Conservation (phyloP, 2,113 vertebrate genomes). For the Hypomesus transpacificus region DNA sequence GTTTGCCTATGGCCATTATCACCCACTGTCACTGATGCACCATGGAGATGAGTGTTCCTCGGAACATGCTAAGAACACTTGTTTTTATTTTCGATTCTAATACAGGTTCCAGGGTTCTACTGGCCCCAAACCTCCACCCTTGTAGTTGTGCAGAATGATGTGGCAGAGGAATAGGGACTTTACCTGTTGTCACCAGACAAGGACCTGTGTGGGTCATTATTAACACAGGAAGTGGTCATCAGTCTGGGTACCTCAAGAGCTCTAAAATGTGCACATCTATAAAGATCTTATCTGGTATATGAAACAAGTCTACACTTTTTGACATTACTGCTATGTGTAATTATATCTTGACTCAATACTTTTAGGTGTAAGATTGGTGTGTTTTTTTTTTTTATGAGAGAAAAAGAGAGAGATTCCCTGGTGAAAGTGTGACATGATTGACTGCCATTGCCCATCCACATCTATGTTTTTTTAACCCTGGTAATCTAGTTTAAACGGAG, state of each 20-base stretch:
- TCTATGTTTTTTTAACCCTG: slow-evolving; percentile 37
- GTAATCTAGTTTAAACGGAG: slow-evolving; percentile 65
- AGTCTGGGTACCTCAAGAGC: no score
- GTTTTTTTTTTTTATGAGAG: neutral
- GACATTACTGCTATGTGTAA: slow-evolving; percentile 5
- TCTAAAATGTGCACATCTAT: no score
- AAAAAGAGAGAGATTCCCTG: slow-evolving; percentile 4
- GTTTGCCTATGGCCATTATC: neutral
- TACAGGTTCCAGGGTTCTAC: slow-evolving; percentile 56
- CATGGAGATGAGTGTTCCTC: neutral
- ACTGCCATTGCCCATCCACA: slow-evolving; percentile 40
- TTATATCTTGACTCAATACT: neutral
- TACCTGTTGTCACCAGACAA: neutral
- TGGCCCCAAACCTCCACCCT: slow-evolving; percentile 43
- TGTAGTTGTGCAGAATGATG: slow-evolving; percentile 32
- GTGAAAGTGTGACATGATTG: slow-evolving; percentile 34
- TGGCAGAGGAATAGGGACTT: neutral
- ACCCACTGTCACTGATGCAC: neutral
- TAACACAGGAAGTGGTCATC: no score
- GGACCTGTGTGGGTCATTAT: neutral
- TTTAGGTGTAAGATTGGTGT: slow-evolving; percentile 1
- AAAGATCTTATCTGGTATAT: no score
- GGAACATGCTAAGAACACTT: neutral
- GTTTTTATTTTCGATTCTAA: slow-evolving; percentile 8
- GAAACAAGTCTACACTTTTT: neutral